A percentile compares a stretch with the other conserved stretches of the same genome.
phyloP scores from a whole-genome alignment of 2,888 invertebrate genomes.

The Drosophila aldrichi region DNA sequence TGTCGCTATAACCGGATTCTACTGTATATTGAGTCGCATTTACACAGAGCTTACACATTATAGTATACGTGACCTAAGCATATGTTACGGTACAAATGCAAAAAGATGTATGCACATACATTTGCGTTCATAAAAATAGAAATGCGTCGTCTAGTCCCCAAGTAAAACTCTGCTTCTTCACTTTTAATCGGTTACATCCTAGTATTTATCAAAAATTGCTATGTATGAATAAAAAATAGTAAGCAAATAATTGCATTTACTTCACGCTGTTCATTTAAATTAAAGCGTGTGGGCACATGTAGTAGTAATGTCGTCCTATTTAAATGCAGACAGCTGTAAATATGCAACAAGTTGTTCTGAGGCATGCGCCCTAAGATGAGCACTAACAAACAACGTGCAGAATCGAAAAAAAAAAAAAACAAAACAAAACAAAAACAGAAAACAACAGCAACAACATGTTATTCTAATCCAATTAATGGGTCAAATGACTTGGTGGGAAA shows the following conservation, averaged over 20 bases:
- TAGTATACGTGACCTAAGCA: conserved; percentile 8
- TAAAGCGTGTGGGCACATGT: not conserved
- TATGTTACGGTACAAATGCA: not conserved
- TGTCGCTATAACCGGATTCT: too few species aligned
- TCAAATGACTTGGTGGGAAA: conserved; percentile 35
- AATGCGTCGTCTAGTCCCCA: not conserved
- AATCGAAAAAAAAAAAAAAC: conserved; percentile 15
- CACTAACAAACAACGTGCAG: conserved; percentile 42
- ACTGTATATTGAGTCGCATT: not conserved
- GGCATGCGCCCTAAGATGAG: conserved; percentile 42
- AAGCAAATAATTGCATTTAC: not conserved
- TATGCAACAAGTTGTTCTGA: conserved; percentile 63
- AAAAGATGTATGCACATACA: not conserved
- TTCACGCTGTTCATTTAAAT: not conserved
- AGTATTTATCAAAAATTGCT: not conserved
- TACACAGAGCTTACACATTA: not conserved
- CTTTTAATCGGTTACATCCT: not conserved
- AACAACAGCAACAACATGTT: conserved; percentile 30
- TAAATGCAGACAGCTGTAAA: not conserved
- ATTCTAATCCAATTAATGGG: conserved; percentile 72
- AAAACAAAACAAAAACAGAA: not conserved
- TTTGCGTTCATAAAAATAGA: not conserved
- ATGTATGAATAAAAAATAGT: not conserved
- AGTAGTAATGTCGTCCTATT: not conserved
- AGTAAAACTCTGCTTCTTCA: not conserved